Conservation (phyloP, 2,113 vertebrate species). For the Pontoporia blainvillei region DNA sequence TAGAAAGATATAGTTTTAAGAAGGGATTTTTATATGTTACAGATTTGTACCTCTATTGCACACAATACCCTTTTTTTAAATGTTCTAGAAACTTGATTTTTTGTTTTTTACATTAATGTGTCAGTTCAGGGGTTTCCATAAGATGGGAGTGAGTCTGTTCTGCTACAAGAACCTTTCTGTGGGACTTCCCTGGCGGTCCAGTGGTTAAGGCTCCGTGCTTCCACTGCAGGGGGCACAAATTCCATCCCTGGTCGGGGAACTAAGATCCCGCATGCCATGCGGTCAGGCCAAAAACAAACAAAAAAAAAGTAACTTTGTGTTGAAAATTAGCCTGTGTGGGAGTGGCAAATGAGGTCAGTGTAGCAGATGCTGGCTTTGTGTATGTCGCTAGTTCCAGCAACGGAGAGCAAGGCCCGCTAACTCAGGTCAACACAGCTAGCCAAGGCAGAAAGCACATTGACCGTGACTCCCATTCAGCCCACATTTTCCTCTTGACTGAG, state of each 20-base stretch:
- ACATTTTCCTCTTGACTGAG: too few species aligned
- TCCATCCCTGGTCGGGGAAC: too few species aligned
- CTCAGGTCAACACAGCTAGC: not conserved
- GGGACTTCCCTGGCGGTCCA: too few species aligned
- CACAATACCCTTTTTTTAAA: not conserved
- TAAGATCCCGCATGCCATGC: too few species aligned
- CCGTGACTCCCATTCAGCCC: too few species aligned
- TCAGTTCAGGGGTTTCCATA: not conserved
- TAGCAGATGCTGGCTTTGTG: not conserved
- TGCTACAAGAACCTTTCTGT: not conserved
- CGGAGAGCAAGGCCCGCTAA: not conserved
- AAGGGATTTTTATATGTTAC: not conserved
- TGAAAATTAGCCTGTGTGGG: not conserved
- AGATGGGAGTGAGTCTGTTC: not conserved
- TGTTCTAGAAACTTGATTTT: not conserved
- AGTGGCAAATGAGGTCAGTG: not conserved
- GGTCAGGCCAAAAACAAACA: too few species aligned
- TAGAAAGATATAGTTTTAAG: not conserved
- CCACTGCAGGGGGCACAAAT: too few species aligned
- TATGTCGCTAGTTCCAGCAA: not conserved
- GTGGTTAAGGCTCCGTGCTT: too few species aligned
- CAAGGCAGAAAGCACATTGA: rapidly evolving
- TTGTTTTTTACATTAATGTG: not conserved
- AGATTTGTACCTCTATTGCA: slow-evolving; percentile 39
- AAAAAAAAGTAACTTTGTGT: not conserved